Base-by-base conservation (phyloP, 2,113 vertebrate species). In the Ictalurus furcatus region DNA sequence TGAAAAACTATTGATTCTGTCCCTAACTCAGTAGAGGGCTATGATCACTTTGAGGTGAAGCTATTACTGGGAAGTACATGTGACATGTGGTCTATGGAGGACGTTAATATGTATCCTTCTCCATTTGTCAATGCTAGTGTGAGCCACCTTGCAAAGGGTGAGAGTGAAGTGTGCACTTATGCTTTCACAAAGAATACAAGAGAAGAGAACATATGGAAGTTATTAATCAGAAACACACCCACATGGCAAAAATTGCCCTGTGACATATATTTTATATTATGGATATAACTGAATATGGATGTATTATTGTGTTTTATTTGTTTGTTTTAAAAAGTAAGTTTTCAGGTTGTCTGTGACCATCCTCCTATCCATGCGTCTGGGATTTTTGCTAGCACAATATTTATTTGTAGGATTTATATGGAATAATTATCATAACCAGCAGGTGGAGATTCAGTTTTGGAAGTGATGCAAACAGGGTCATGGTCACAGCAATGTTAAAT, bases 1-100 rank as follows among this genome's bases (percentile, higher is more conserved):
- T 94, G 93, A 93, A 95, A 95, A 94, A 94, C 93, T 95, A 96
- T 96, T 79, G 94, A 96, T 96, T 95, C 93, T 91, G 92, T 94
- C 93, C 90, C 85, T 78, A 88, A 91, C 92, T 92, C 95, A 94
- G 95, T 94, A 94, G 92, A 94, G 94, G 94, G 90, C 91, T 94
- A 95, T 96, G 95, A 96, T 94, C 93, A 93, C 90, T 92, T 80
- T 69, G 91, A 94, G 94, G 94, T 94, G 93, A 95, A 95, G 95
- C 94, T 94, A 95, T 96, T 96, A 95, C 90, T 58, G 90, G 79
- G 90, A 89, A 54, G 91, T 9, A 54, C 9, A 54, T 14, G 93
- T 93, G 92, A 93, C 89, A 93, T 73, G 92, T 92, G 92, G 92
- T 90, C 90, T 92, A 93, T 84, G 85, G 82, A 92, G 92, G 88